Base-by-base conservation (phyloP, 2,113 vertebrate species). In the Sebastes schlegelii region DNA sequence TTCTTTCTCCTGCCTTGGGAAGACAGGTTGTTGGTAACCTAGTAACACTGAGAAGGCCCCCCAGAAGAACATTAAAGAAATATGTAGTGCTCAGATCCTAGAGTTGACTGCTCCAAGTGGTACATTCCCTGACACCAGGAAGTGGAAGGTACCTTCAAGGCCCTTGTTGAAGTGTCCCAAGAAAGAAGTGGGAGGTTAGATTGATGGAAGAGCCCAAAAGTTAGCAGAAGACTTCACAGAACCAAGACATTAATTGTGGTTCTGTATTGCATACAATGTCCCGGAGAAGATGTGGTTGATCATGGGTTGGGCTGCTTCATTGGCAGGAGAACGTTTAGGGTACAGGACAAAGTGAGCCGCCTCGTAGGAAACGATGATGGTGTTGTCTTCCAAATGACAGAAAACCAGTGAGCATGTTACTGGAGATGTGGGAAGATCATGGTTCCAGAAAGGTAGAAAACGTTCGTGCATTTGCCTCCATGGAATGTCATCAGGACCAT, bases 121-220 rank as follows among this genome's bases (percentile, higher is more conserved):
- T 23, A 46, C 26, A 79, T 74, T 74, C 48, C 21, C 21, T 5
- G 23, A 42, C 48, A 74, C 45, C 40, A 57, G 10, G 51, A 70
- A 58, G 65, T 26, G 49, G 34, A 57, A 3, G 10, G 21, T 64
- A 49, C 13, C n/a, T 11, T 70, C 13, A 70, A 42, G 23, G 71
- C 43, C 5, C 4, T 67, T 42, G 6, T 60, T 23, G 19, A 14
- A 42, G 5, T 49, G 52, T 66, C 21, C 17, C 23, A 60, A 26
- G 8, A 42, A 54, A 65, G 13, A 60, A 17, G 10, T 75, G 4
- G 21, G 14, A 54, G 45, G 21, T 58, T 52, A 66, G 60, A 61
- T 52, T 40, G 45, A 10, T 46, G 42, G 16, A 64, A 26, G 12
- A 71, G 5, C 17, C 12, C 4, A 45, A 43, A 4, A 61, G 5